phyloP scores from a whole-genome alignment of 2,888 invertebrate species.

The Melanophora roralis region DNA sequence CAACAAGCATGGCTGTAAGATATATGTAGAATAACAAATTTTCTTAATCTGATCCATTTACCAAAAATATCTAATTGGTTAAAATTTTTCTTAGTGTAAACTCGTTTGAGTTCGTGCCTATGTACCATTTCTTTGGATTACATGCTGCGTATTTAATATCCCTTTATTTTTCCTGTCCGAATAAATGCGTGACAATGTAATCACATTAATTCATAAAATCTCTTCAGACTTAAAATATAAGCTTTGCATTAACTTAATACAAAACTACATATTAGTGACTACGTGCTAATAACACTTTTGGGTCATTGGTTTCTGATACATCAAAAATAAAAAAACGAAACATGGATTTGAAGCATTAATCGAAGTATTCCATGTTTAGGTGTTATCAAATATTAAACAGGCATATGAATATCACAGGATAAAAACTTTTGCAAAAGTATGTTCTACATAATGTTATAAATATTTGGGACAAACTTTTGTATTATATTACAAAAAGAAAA shows the following conservation, averaged over 20 bases:
- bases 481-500: too few relatives aligned
- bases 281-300: slow-evolving; percentile 42
- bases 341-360: background rate
- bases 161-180: background rate
- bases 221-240: slow-evolving; percentile 39
- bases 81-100: too few relatives aligned
- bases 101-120: background rate
- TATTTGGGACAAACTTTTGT: too few relatives aligned
- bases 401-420: background rate
- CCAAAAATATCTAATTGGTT: too few relatives aligned
- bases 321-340: background rate
- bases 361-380: slow-evolving; percentile 37
- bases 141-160: slow-evolving; percentile 8
- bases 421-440: too few relatives aligned
- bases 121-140: background rate
- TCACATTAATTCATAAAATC: slow-evolving; percentile 53
- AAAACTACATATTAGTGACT: slow-evolving; percentile 28
- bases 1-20: background rate
- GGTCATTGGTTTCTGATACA: background rate
- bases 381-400: slow-evolving; percentile 31
- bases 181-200: slow-evolving; percentile 31
- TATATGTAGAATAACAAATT: background rate
- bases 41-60: too few relatives aligned
- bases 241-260: slow-evolving; percentile 32
- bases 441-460: too few relatives aligned